Conservation (phyloP, 64 coral and sea anemone genomes). For the Pocillopora damicornis region DNA sequence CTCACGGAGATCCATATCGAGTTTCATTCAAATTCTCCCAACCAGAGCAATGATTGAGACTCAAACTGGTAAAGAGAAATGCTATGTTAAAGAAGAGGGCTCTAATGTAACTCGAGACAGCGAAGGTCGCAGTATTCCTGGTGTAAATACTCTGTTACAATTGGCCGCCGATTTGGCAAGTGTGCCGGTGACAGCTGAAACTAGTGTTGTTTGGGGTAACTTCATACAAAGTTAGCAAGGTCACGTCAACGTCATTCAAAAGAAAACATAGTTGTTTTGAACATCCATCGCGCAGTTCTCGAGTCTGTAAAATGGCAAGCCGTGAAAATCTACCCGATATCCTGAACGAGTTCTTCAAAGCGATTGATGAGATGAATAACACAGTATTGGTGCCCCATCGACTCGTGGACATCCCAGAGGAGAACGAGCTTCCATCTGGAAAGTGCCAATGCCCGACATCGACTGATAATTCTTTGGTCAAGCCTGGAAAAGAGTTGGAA, state of each 20-base stretch:
- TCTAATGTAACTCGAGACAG: not conserved
- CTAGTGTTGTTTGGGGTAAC: not conserved
- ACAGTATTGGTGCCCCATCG: slow-evolving; percentile 31
- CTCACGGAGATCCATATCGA: not conserved
- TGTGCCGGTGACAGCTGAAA: not conserved
- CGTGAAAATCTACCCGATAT: slow-evolving; percentile 10
- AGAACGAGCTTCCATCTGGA: slow-evolving; percentile 9
- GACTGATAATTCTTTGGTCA: not conserved
- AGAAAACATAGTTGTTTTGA: no score
- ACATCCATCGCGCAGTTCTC: no score
- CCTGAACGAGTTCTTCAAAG: slow-evolving; percentile 11
- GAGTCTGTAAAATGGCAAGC: not conserved
- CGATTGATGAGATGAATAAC: slow-evolving; percentile 28
- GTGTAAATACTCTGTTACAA: not conserved
- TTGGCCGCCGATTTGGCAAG: not conserved
- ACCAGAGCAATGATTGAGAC: not conserved
- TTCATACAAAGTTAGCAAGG: not conserved
- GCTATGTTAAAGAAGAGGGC: not conserved
- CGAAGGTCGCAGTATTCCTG: not conserved
- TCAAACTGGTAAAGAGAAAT: not conserved
- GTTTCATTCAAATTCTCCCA: not conserved
- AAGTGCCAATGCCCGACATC: slow-evolving; percentile 11
- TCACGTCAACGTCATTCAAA: not conserved
- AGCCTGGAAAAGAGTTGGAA: slow-evolving; percentile 11
- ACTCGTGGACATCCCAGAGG: slow-evolving; percentile 11